These are phyloP conservation scores for Lepidocyrtoides sp. DNA, from an alignment of 2,888 invertebrate genomes.

Conservation along the genomic window DNA sequence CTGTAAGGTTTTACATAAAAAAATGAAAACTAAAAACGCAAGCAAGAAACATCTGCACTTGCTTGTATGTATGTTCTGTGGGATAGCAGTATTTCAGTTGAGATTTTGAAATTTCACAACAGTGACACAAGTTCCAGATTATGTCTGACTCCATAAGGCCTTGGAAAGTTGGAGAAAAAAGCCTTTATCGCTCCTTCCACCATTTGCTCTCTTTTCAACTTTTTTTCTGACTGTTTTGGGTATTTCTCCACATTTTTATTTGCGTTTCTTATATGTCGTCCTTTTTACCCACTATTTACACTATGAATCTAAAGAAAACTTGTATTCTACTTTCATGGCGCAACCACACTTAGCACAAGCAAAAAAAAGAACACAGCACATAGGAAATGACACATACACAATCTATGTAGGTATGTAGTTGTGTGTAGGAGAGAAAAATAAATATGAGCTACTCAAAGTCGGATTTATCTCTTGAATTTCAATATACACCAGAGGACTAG, in stretches of 20 bases:
- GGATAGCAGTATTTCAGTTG: conserved; percentile 25
- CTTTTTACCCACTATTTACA: conserved; percentile 23
- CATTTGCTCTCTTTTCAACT: conserved; percentile 32
- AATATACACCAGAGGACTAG: not conserved
- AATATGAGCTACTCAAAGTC: conserved; percentile 51
- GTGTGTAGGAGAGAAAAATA: not conserved
- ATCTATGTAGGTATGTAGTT: not conserved
- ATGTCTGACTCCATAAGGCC: conserved; percentile 61
- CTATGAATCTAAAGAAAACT: conserved; percentile 23
- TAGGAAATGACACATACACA: conserved; percentile 38
- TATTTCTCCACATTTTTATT: conserved; percentile 1
- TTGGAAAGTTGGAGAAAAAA: conserved; percentile 68
- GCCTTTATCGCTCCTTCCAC: conserved; percentile 50
- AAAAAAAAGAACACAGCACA: no score
- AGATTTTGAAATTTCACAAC: conserved; percentile 66
- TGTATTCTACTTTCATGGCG: not conserved
- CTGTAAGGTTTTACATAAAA: not conserved
- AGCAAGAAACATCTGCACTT: not conserved
- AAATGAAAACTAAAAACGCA: no score
- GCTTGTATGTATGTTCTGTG: not conserved
- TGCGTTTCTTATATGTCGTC: not conserved
- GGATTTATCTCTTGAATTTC: conserved; percentile 57
- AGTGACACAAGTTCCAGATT: conserved; percentile 58
- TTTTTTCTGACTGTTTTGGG: not conserved
- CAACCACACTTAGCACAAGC: not conserved